phyloP scores from a whole-genome alignment of 1,140 invertebrate genomes.

The Matsumurasca onukii region DNA sequence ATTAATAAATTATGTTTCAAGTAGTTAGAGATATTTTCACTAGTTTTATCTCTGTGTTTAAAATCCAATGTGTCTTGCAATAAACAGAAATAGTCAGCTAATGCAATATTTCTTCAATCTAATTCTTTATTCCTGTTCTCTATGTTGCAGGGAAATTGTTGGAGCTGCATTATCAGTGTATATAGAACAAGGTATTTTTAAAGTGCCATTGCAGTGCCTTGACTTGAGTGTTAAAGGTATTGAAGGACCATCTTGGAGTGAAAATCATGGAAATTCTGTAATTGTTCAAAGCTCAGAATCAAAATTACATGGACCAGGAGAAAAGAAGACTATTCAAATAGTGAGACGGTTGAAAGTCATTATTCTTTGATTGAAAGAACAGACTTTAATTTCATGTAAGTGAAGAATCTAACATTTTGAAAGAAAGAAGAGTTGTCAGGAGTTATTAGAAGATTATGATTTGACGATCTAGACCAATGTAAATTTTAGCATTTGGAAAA shows the following conservation, averaged over 20 bases:
- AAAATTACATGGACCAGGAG: neutral
- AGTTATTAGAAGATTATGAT: neutral
- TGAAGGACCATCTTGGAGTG: neutral
- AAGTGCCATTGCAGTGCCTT: constrained; percentile 35
- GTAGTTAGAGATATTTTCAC: no score
- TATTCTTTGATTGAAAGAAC: constrained; percentile 10
- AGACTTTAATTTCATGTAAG: constrained; percentile 28
- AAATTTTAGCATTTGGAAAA: neutral
- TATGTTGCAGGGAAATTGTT: no score
- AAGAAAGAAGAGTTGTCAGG: no score
- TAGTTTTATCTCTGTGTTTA: no score
- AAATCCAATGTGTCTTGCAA: no score
- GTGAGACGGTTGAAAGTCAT: neutral
- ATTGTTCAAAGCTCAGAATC: neutral
- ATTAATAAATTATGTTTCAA: no score
- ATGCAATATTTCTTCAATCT: no score
- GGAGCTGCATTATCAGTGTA: constrained; percentile 34
- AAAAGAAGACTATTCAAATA: neutral
- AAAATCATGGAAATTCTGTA: neutral
- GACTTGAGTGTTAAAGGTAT: constrained; percentile 7
- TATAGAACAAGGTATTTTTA: constrained; percentile 31
- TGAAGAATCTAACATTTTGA: no score
- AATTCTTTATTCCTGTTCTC: no score
- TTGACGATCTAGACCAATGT: neutral
- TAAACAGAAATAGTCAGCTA: no score